Percentiles rank a stretch among this genome's conserved stretches.
Conservation (phyloP, 2,797 vertebrate genomes). For the Carcharodon carcharias region DNA sequence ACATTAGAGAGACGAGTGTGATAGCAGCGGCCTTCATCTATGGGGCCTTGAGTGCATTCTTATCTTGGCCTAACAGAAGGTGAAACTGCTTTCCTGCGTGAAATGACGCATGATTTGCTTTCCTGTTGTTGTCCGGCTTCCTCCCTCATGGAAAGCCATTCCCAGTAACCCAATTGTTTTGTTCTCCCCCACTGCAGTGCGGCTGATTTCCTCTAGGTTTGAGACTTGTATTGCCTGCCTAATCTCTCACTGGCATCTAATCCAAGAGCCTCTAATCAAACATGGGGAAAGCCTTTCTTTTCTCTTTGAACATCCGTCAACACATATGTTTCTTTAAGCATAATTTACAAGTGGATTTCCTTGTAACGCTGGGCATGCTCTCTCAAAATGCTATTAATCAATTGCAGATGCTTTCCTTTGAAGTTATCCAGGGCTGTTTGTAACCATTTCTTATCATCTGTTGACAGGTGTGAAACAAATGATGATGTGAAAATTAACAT, state of each 20-base stretch:
- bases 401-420: not conserved
- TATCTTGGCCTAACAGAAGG: constrained; percentile 74
- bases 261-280: not conserved
- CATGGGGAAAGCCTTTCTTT: not conserved
- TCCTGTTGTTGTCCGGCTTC: constrained; percentile 73
- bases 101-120: constrained; percentile 67
- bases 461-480: not conserved
- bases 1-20: constrained; percentile 58
- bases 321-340: not conserved
- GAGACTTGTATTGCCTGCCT: constrained; percentile 43
- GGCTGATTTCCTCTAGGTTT: constrained; percentile 49
- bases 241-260: constrained; percentile 39
- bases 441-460: not conserved
- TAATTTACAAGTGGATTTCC: not conserved
- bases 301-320: not conserved
- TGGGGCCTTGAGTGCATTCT: constrained; percentile 63
- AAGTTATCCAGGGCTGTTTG: not conserved
- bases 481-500: not conserved
- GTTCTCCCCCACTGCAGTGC: constrained; percentile 43
- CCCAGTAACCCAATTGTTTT: constrained; percentile 69
- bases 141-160: constrained; percentile 56
- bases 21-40: constrained; percentile 57
- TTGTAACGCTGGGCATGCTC: not conserved
- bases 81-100: constrained; percentile 63
- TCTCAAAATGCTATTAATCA: not conserved